Percentiles rank a stretch among this genome's conserved stretches.
Evolutionary conservation across 1,140 invertebrate species (phyloP).

Genomic region (Pygmarrhopalites habei): DNA sequence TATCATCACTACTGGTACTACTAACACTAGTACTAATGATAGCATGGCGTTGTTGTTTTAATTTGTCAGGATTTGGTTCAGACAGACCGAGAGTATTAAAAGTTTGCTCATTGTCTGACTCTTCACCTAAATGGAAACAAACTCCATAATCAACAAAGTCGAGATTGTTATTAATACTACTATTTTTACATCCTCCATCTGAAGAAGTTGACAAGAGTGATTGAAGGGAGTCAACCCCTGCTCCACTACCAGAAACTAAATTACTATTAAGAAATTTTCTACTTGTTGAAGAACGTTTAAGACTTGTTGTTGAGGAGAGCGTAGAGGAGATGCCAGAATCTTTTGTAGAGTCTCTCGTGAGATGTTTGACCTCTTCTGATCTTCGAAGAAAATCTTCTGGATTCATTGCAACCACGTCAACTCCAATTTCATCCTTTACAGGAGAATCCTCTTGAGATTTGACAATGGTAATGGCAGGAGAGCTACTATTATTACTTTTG

Average conservation of each 20-base stretch:
- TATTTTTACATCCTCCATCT: too few species aligned
- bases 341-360: constrained; percentile 4
- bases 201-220: neutral
- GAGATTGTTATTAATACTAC: too few species aligned
- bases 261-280: neutral
- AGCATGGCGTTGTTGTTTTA: neutral
- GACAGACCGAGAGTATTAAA: constrained; percentile 23
- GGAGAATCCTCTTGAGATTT: constrained; percentile 5
- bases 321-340: constrained; percentile 5
- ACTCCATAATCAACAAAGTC: constrained; percentile 27
- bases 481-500: too few species aligned
- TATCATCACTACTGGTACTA: neutral
- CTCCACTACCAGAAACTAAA: neutral
- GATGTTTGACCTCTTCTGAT: neutral
- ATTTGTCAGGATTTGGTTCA: constrained; percentile 25
- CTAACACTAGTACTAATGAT: neutral
- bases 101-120: constrained; percentile 27
- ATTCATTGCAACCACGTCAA: constrained; percentile 6
- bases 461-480: too few species aligned
- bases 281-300: constrained; percentile 4
- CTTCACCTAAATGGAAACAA: constrained; percentile 34
- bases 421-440: constrained; percentile 18
- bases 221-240: too few species aligned
- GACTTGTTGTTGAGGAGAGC: constrained; percentile 2
- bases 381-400: neutral